Evolutionary conservation across 2,113 vertebrate species (phyloP), one percentile per base, ranked within the genome.

Genomic region (Nyctereutes procyonoides): DNA sequence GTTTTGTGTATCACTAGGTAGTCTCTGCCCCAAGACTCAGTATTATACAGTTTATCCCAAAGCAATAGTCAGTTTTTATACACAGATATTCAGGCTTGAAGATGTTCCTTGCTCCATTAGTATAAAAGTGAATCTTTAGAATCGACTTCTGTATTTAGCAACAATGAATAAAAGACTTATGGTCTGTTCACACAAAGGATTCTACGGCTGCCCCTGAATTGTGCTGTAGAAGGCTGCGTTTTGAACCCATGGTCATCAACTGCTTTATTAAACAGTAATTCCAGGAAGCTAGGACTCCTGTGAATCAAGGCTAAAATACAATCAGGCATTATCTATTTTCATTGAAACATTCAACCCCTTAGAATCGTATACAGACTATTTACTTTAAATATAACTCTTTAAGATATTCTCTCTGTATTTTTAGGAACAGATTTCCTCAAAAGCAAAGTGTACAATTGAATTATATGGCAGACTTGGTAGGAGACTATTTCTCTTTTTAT

Each of bases 341-440:
- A 62, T 74, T 83, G 84, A 69, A 48, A 58, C 17, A 6, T 56
- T 85, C 35, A 82, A 32, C 86, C 30, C 51, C 91, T 84, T 90
- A 81, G 35, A 56, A 86, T 81, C 28, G 77, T 19, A 55, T 5
- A 35, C 63, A 85, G 88, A 88, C 56, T 55, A 73, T 77, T 88
- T 81, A 58, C 51, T 88, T 97, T 87, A 63, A 93, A 24, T 91
- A 62, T 51, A 88, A 88, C 32, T 48, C 26, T 81, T 82, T 48
- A 86, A 83, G 92, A 62, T 73, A 74, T 16, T 94, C 51, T 67
- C 56, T 87, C 51, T 76, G 62, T 55, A 51, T 87, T 96, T 98
- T 90, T 65, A 97, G 53, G 43, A 84, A 87, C 17, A 6, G 11
- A 35, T 87, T 96, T 96, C 80, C 87, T 86, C 84, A 92, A 95